Evolutionary conservation across 2,797 vertebrate genomes (phyloP).

Genomic region (Chaetodon trifasciatus): DNA sequence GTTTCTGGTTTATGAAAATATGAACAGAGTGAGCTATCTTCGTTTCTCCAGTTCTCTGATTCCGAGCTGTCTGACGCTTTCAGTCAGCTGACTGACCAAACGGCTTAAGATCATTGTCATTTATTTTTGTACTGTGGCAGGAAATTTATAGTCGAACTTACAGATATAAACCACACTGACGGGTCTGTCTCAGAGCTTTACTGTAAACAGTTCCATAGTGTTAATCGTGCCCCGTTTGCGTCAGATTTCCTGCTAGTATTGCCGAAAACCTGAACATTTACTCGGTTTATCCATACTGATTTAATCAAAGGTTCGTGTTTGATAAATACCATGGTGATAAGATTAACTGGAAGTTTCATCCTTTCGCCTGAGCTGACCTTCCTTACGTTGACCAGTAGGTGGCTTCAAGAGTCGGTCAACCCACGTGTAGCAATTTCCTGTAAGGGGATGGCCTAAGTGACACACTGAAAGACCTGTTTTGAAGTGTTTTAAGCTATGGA

Average conservation of each 20-base stretch:
- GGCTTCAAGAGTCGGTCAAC: constrained; percentile 32
- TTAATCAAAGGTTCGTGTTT: not conserved
- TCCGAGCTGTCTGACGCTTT: not conserved
- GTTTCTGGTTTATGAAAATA: constrained; percentile 1
- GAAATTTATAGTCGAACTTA: not conserved
- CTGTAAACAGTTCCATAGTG: not conserved
- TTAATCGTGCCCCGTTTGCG: no score
- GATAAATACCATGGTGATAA: not conserved
- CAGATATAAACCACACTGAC: not conserved
- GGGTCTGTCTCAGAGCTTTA: not conserved
- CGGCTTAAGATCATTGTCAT: not conserved
- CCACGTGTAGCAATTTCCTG: constrained; percentile 66
- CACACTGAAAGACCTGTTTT: not conserved
- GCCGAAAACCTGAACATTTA: not conserved
- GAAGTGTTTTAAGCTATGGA: constrained; percentile 74
- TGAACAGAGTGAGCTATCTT: not conserved
- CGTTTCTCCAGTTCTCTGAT: not conserved
- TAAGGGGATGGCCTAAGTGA: not conserved
- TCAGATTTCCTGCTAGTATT: not conserved
- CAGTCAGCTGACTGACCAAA: constrained; percentile 68
- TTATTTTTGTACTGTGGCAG: not conserved
- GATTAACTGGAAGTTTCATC: not conserved
- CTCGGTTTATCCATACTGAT: not conserved
- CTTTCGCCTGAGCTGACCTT: not conserved
- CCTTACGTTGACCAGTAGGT: constrained; percentile 23